Evolutionary conservation across 2,888 invertebrate species (phyloP).

Genomic region (Brachypterus glaber): DNA sequence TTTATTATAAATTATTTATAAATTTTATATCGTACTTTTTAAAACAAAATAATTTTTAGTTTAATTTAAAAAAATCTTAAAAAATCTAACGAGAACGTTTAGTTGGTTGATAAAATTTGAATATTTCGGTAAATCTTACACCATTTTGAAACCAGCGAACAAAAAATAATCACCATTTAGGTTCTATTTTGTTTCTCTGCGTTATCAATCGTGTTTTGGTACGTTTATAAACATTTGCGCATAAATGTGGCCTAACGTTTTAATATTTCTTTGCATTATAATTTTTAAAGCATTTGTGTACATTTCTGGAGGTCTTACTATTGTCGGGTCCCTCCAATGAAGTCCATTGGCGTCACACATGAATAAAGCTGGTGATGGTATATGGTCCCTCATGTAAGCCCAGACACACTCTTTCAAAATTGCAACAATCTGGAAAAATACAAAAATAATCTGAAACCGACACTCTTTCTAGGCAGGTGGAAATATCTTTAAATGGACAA

Average conservation of each 20-base stretch:
- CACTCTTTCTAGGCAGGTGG: too few species aligned
- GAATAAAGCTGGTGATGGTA: slow-evolving; percentile 77
- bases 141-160: too few species aligned
- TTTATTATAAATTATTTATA: too few species aligned
- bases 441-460: not conserved
- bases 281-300: slow-evolving; percentile 74
- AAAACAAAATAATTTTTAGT: too few species aligned
- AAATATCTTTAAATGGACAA: too few species aligned
- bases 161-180: too few species aligned
- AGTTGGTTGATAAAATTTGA: too few species aligned
- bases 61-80: not conserved
- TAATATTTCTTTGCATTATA: slow-evolving; percentile 70
- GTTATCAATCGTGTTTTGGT: slow-evolving; percentile 29
- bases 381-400: slow-evolving; percentile 82
- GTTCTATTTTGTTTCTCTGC: too few species aligned
- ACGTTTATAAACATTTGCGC: slow-evolving; percentile 57
- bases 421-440: slow-evolving; percentile 55
- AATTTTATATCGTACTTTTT: too few species aligned
- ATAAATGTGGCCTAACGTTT: slow-evolving; percentile 65
- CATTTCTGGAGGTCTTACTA: slow-evolving; percentile 57
- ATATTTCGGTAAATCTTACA: too few species aligned
- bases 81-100: too few species aligned
- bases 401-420: slow-evolving; percentile 78
- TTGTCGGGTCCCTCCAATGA: slow-evolving; percentile 70
- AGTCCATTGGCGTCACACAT: slow-evolving; percentile 55